Base-by-base conservation (phyloP, 2,113 vertebrate species). In the Pungitius pungitius region DNA sequence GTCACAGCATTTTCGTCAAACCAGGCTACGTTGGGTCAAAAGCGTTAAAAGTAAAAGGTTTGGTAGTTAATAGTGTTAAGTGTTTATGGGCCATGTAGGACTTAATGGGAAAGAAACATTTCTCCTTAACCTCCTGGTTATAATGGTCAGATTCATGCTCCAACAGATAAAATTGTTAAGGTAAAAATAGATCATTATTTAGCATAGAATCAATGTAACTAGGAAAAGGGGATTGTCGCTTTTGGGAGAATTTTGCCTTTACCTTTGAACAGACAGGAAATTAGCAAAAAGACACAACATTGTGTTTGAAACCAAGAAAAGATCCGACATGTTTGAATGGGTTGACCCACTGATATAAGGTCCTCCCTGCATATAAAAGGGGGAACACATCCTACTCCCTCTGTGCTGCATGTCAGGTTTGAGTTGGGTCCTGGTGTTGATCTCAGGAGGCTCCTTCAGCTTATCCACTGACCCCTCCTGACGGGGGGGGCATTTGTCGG, bases 401-500 rank as follows among this genome's bases (percentile, higher is more conserved):
- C 68, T 74, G 40, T 63, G 42, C 55, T 69, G 27, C 58, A 24
- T 56, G 54, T 75, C 67, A 70, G 70, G 55, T 68, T 62, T 60
- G 80, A 88, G 59, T 71, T 18, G 30, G 40, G 37, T 77, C 73
- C 82, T 88, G 72, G 47, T 73, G 78, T 73, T 75, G 80, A 83
- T 91, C 91, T 86, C 69, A 79, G 24, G 20, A 64, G 79, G 55
- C 82, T 47, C 57, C 81, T 77, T 22, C 26, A 27, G 85, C 76
- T 86, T 86, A 75, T 65, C 79, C 26, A 20, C 61, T 86, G 86
- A 82, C 90, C 80, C 87, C 66, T 86, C 88, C 88, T 74, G 71
- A 76, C 90, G 82, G 51, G 69, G 30, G n/a, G n/a, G 74, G 83
- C 81, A 70, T 79, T 80, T 92, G 77, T 89, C 79, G 89, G 64